Conservation (phyloP, 1,140 invertebrate species). For the Papilio machaon region DNA sequence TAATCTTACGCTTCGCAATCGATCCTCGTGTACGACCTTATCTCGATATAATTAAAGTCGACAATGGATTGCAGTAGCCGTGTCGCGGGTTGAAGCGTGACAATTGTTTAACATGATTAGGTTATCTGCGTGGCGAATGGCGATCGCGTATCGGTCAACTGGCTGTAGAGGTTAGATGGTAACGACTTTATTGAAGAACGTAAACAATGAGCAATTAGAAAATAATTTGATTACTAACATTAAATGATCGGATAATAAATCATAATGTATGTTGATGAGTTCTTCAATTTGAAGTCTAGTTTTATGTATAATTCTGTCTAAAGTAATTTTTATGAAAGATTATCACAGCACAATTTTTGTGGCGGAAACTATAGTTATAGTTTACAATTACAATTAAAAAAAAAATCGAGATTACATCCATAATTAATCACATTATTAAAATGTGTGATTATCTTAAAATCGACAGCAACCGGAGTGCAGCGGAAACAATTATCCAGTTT, state of each 20-base stretch:
- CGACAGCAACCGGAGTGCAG: neutral
- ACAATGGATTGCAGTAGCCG: neutral
- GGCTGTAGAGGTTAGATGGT: neutral
- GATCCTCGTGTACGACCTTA: slow-evolving; percentile 32
- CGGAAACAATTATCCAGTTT: slow-evolving; percentile 7
- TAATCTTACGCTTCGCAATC: slow-evolving; percentile 18
- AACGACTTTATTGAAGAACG: slow-evolving; percentile 14
- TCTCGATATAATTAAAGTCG: slow-evolving; percentile 9
- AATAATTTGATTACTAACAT: slow-evolving; percentile 6
- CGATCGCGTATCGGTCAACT: slow-evolving; percentile 18
- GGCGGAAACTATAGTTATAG: neutral
- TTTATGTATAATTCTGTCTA: neutral
- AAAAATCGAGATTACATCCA: neutral
- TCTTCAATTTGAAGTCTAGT: neutral
- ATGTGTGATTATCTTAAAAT: neutral
- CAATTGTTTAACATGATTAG: slow-evolving; percentile 26
- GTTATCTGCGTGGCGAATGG: neutral
- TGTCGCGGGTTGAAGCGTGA: neutral
- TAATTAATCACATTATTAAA: neutral
- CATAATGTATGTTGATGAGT: neutral
- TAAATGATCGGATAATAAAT: neutral
- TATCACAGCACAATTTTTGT: neutral
- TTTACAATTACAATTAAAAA: too few relatives aligned
- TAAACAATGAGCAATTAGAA: slow-evolving; percentile 11
- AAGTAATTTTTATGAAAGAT: neutral